Base-by-base conservation (phyloP, 92 coral and sea anemone genomes). In the Paramuricea clavata region DNA sequence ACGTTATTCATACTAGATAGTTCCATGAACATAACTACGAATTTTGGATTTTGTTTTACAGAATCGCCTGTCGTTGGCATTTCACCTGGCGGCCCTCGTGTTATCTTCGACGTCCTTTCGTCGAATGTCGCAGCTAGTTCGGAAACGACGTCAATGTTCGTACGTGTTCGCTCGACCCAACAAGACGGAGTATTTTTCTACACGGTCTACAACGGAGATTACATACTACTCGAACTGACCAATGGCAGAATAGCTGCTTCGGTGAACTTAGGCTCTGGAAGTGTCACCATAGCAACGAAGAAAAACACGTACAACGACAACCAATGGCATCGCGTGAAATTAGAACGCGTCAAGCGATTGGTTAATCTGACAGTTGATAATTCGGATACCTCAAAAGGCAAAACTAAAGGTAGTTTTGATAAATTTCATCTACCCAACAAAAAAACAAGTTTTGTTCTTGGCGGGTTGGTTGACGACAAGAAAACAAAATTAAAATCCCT, bases 321-420 rank as follows among this genome's bases (percentile, higher is more conserved):
- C 84, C 84, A 41, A 59, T 79, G 84, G 84, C 84, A 79, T 79
- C 49, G 11, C 52, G 84, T 79, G 49, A 36, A 59, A 41, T 67
- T 79, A 67, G 74, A 61, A 61, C 84, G 84, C 6, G 19, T 22
- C 56, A 60, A 61, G 27, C 84, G 84, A 35, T 22, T 44, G 25
- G 84, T 79, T 17, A 79, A 79, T 60, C 57, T 79, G 39, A 79
- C 84, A 6, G 73, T 79, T 10, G 84, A 79, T 79, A 36, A 30
- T 16, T 33, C 21, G 10, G 84, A 59, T 41, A 33, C 35, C 26
- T 34, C 73, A 17, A 59, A 34, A 17, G 84, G 84, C 34, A 67
- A 34, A 30, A 79, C 84, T 10, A 44, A 7, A 34, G 84, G 84
- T 5, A 16, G 12, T 12, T 79, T 59, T 27, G 26, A 35, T 79